Evolutionary conservation across 2,888 invertebrate genomes (phyloP).

Genomic region (Dioctria linearis): DNA sequence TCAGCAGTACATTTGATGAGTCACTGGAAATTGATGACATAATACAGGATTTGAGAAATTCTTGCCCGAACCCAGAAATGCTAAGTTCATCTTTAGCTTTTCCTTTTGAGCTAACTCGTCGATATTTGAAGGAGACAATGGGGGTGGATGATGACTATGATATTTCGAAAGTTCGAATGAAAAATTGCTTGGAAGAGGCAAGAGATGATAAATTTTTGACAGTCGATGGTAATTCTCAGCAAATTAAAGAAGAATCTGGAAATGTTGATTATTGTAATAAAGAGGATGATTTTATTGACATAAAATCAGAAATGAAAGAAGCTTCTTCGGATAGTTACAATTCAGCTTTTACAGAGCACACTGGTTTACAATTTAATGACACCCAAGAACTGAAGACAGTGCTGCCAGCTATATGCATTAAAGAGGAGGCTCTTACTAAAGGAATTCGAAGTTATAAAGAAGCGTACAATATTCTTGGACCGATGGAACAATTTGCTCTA

Average conservation of each 20-base stretch:
- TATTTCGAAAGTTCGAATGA: constrained; percentile 29
- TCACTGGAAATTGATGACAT: constrained; percentile 54
- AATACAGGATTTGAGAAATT: constrained; percentile 50
- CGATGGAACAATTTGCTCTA: constrained; percentile 31
- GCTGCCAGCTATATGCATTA: not conserved
- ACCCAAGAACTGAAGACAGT: not conserved
- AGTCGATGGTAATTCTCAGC: not conserved
- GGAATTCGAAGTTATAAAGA: constrained; percentile 25
- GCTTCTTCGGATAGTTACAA: not conserved
- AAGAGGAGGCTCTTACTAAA: constrained; percentile 32
- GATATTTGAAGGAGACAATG: not conserved
- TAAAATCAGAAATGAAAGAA: not conserved
- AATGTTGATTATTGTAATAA: not conserved
- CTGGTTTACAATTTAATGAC: not conserved
- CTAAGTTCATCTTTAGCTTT: not conserved
- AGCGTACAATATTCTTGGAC: constrained; percentile 21
- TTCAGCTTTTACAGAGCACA: not conserved
- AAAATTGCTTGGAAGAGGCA: constrained; percentile 24
- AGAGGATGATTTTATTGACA: not conserved
- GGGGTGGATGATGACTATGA: constrained; percentile 6
- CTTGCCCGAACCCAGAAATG: not conserved
- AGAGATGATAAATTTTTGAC: constrained; percentile 21
- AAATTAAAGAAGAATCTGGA: not conserved
- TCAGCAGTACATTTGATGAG: not conserved
- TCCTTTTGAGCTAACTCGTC: constrained; percentile 20